Evolutionary conservation across 2,797 vertebrate genomes (phyloP), one percentile per base, ranked within the genome.

Genomic region (Eulemur rubriventer): DNA sequence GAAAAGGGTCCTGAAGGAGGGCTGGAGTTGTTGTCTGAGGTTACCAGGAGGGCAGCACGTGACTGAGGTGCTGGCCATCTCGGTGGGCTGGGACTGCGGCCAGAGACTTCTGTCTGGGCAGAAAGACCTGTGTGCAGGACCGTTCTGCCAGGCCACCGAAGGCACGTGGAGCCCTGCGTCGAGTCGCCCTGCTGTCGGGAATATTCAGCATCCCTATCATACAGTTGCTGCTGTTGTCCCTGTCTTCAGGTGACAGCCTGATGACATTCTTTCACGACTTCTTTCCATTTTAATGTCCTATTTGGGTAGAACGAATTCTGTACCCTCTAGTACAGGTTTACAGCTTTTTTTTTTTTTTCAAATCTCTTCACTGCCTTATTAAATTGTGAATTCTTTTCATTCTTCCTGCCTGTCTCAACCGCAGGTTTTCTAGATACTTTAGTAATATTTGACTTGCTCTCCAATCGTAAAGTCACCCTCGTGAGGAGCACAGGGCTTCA

Each of bases 201-300:
- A 11, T 9, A 6, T 3, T 41, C 43, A n/a, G 4, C 0, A 1
- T 83, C 41, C 17, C 0, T 5, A 3, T 9, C 63, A 6, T 16
- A 28, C 33, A 6, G 85, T 26, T 35, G 55, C 41, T 65, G n/a
- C 4, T 65, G 11, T 20, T 20, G 33, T 57, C 4, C 33, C 57
- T 30, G 59, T 59, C 26, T 63, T 48, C 69, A 41, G 7, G 52
- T 50, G 79, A 72, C 35, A 48, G 57, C 52, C 59, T 17, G 48
- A 8, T 38, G 91, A 90, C 38, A 50, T 59, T 63, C 69, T 41
- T 24, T 16, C 43, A 16, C 16, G 0, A 2, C 46, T 22, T 73
- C n/a, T 91, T 48, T 48, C 43, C 38, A 12, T 33, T 59, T 65
- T 28, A 43, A 13, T 14, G 30, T 69, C 13, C 50, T 78, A 10